A percentile compares a stretch with the other conserved stretches of the same genome.
Evolutionary conservation across 2,888 invertebrate genomes (phyloP).

Genomic region (Diarsia rubi): DNA sequence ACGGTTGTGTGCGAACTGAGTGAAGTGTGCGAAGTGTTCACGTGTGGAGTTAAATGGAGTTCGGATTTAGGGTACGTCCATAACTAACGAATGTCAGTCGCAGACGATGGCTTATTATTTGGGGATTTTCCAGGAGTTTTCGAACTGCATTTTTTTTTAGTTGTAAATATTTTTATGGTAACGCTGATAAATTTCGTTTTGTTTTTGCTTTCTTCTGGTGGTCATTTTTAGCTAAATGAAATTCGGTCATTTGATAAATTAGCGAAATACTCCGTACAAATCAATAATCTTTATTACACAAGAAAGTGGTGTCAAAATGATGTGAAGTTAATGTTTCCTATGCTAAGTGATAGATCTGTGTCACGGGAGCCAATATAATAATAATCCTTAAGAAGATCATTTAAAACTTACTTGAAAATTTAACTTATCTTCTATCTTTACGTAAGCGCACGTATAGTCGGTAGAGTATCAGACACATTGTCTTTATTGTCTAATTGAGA

Average conservation of each 20-base stretch:
- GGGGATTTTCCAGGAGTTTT: background rate
- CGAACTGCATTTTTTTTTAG: background rate
- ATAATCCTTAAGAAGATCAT: background rate
- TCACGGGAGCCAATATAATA: too few species aligned
- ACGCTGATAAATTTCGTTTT: too few species aligned
- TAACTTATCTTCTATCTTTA: background rate
- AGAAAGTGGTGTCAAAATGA: too few species aligned
- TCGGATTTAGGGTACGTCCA: conserved; percentile 29
- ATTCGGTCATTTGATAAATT: background rate
- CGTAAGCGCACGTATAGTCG: background rate
- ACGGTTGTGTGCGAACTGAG: conserved; percentile 10
- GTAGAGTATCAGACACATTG: background rate
- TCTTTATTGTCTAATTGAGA: background rate
- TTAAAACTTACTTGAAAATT: background rate
- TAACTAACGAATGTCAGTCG: background rate
- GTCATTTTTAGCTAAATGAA: background rate
- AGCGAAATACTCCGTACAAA: background rate
- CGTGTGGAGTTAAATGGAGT: conserved; percentile 11
- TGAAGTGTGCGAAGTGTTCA: conserved; percentile 8
- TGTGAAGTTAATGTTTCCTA: too few species aligned
- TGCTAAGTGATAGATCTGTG: too few species aligned
- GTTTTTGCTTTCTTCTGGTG: background rate
- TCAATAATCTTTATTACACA: too few species aligned
- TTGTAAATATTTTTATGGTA: background rate
- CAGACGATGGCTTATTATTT: conserved; percentile 4